Evolutionary conservation across 2,888 invertebrate genomes (phyloP).

Genomic region (Melinopterus prodromus): DNA sequence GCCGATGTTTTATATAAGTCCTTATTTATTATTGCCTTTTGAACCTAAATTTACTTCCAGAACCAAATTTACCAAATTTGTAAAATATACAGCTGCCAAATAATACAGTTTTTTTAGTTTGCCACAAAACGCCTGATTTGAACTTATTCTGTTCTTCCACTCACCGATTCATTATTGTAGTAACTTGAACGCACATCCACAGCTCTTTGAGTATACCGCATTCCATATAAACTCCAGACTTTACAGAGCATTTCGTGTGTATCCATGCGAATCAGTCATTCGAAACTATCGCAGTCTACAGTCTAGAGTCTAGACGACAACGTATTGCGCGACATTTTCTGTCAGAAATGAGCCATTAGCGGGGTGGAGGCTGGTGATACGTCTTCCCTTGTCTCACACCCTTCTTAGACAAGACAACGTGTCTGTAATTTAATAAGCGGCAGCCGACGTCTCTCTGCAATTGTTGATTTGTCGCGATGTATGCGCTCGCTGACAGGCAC

Average conservation of each 20-base stretch:
- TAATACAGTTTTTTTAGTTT: no score
- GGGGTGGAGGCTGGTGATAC: neutral
- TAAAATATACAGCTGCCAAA: no score
- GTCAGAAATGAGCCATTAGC: neutral
- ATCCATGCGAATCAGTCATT: neutral
- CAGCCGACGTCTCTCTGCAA: neutral
- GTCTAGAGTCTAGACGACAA: neutral
- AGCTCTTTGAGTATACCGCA: neutral
- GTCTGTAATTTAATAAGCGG: neutral
- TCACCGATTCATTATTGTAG: no score
- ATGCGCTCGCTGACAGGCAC: neutral
- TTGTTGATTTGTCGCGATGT: slow-evolving; percentile 4
- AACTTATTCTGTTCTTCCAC: no score
- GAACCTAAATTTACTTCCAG: no score
- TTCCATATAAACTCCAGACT: neutral
- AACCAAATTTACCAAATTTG: no score
- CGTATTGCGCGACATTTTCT: neutral
- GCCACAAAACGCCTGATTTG: no score
- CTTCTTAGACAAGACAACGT: neutral
- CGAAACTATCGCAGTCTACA: neutral
- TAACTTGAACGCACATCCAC: no score
- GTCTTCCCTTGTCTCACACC: neutral
- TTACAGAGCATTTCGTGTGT: neutral
- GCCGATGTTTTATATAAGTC: no score
- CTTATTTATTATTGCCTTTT: no score